A percentile compares a stretch with the other conserved stretches of the same genome.
These are phyloP conservation scores for Arctia plantaginis DNA, from an alignment of 2,888 invertebrate genomes.

Conservation along the genomic window DNA sequence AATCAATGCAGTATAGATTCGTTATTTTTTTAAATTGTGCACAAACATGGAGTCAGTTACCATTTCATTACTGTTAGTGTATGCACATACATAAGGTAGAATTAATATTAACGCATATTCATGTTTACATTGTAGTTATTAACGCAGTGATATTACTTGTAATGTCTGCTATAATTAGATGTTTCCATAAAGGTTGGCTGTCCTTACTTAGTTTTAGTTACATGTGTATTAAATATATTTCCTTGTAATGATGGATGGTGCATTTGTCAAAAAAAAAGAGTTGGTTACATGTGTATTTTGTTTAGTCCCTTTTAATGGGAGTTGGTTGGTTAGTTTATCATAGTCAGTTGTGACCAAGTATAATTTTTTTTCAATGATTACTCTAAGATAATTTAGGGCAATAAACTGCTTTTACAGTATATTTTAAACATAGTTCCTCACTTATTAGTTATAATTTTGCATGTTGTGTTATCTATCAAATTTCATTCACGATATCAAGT, in stretches of 20 bases:
- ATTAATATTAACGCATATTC: conserved; percentile 60
- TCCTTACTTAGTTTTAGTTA: conserved; percentile 46
- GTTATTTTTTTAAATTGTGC: conserved; percentile 35
- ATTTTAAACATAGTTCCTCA: conserved; percentile 67
- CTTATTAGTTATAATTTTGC: conserved; percentile 60
- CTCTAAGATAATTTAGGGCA: conserved; percentile 37
- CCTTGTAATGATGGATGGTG: conserved; percentile 37
- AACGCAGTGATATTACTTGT: conserved; percentile 79
- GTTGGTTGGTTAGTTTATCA: conserved; percentile 38
- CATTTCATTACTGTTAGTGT: conserved; percentile 67
- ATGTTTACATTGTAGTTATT: conserved; percentile 59
- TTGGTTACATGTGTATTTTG: conserved; percentile 48
- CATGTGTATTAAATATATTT: conserved; percentile 38
- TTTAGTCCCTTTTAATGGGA: conserved; percentile 41
- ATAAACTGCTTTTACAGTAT: conserved; percentile 46
- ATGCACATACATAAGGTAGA: conserved; percentile 57
- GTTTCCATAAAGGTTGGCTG: conserved; percentile 49
- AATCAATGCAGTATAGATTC: conserved; percentile 8
- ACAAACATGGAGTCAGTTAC: conserved; percentile 67
- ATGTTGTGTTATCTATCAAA: conserved; percentile 65
- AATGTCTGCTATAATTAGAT: conserved; percentile 53
- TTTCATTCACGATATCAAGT: conserved; percentile 67
- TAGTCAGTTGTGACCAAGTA: conserved; percentile 29
- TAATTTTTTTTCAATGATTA: conserved; percentile 40
- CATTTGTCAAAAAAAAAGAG: conserved; percentile 42